Base-by-base conservation (phyloP, 2,113 vertebrate genomes). In the Indicator indicator region DNA sequence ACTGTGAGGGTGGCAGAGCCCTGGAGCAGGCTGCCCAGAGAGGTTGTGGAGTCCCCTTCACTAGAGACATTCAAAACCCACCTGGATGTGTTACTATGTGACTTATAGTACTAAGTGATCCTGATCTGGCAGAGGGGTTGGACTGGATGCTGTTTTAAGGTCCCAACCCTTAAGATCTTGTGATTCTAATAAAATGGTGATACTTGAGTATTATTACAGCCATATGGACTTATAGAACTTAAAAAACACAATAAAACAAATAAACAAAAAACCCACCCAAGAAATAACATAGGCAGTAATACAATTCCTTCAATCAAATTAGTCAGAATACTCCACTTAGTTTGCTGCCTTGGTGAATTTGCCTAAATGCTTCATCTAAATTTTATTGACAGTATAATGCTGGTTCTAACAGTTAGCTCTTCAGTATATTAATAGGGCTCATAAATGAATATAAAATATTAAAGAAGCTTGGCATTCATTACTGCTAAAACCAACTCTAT, bases 401-500 rank as follows among this genome's bases (percentile, higher is more conserved):
- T 72, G 23, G 23, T 91, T 90, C 33, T 89, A 93, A 89, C 48
- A 76, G 74, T 38, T 58, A 92, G 64, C 56, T 88, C 70, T 77
- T 93, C 91, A 60, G 74, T 83, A 56, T 83, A 90, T 95, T 96
- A 96, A 96, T 63, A 93, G 54, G 93, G 21, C 77, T 94, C 71
- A 97, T 94, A 95, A 96, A 95, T 69, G 56, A 72, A 63, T 69
- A 60, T 92, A 88, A 96, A 95, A 95, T 97, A 94, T 96, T 95
- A 89, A 94, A 81, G 64, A 92, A 78, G 44, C 32, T 18, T 89
- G 56, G 73, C 52, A 87, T 87, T 92, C 87, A 54, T 80, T 86
- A 68, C 44, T 70, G 71, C 44, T 89, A 73, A 95, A 89, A 69
- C 14, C 33, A 68, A 64, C 48, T 17, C 6, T 12, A 77, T 27